A percentile compares a stretch with the other conserved stretches of the same genome.
phyloP scores from a whole-genome alignment of 1,140 invertebrate species.

The Nasonia giraulti region DNA sequence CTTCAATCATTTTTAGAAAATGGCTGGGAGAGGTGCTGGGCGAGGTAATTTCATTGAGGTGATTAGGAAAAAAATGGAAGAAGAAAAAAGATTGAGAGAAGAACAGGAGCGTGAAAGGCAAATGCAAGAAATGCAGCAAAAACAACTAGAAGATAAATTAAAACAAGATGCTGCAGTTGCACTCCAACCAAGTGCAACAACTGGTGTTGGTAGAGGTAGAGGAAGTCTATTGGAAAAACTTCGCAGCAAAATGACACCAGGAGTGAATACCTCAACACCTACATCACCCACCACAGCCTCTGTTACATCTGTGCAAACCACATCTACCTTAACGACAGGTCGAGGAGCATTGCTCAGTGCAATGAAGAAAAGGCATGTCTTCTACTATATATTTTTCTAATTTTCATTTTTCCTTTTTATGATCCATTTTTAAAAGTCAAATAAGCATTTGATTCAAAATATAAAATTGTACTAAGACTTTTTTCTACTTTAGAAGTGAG shows the following conservation, averaged over 20 bases:
- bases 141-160: not conserved
- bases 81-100: conserved; percentile 33
- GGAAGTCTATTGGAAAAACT: conserved; percentile 39
- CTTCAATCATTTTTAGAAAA: conserved; percentile 35
- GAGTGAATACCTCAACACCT: not conserved
- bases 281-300: not conserved
- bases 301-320: not conserved
- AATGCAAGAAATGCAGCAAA: not conserved
- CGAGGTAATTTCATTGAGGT: conserved; percentile 43
- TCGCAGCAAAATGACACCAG: not conserved
- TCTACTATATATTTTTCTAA: not conserved
- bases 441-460: too few species aligned
- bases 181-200: not conserved
- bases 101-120: not conserved
- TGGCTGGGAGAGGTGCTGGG: conserved; percentile 45
- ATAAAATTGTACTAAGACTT: too few species aligned
- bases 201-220: conserved; percentile 1
- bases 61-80: conserved; percentile 38
- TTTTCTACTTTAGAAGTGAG: too few species aligned
- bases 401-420: not conserved
- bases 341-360: conserved; percentile 36
- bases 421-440: too few species aligned
- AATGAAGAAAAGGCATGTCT: conserved; percentile 21
- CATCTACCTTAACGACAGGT: conserved; percentile 3
- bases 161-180: not conserved